Evolutionary conservation across 2,797 vertebrate species (phyloP).

Genomic region (Dromococcyx pavoninus): DNA sequence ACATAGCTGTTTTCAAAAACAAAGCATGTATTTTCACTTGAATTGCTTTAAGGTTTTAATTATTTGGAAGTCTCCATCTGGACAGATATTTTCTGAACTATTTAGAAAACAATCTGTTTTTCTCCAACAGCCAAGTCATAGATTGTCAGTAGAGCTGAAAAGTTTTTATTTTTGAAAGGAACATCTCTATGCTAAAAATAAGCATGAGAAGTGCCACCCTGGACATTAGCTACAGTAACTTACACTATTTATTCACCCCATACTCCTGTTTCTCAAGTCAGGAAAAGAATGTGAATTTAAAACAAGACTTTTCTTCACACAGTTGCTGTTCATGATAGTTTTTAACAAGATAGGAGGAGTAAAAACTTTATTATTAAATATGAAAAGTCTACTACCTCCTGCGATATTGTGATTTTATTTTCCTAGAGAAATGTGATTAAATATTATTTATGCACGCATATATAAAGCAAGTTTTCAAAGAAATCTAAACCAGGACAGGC

Average conservation of each 20-base stretch:
- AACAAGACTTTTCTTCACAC: neutral
- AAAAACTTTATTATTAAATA: neutral
- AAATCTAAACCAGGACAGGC: neutral
- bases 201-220: neutral
- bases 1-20: neutral
- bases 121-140: neutral
- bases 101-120: neutral
- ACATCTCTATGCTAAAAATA: neutral
- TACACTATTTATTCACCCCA: neutral
- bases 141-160: neutral
- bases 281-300: neutral
- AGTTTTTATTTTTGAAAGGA: neutral
- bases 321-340: neutral
- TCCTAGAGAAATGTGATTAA: neutral
- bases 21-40: neutral
- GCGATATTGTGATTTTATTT: neutral
- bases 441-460: neutral
- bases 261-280: neutral
- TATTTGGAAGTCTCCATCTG: neutral
- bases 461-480: neutral
- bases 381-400: neutral
- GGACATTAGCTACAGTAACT: neutral
- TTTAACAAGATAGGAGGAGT: neutral
- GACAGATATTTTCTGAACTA: neutral
- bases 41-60: neutral